A percentile compares a stretch with the other conserved stretches of the same genome.
phyloP scores from a whole-genome alignment of 2,888 invertebrate species.

The Eupsilia transversa region DNA sequence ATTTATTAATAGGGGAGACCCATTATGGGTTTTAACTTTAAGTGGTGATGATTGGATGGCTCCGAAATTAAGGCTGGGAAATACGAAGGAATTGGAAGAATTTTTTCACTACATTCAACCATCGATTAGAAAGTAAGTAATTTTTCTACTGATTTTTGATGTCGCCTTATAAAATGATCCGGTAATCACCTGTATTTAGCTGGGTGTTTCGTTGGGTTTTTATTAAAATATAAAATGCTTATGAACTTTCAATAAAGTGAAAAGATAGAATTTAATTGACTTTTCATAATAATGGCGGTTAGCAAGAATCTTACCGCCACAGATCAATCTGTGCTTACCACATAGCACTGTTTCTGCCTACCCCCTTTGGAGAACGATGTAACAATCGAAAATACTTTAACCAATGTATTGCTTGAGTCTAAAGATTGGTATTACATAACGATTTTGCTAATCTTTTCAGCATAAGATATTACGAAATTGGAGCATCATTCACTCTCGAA shows the following conservation, averaged over 20 bases:
- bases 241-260: too few relatives aligned
- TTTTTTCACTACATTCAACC: slow-evolving; percentile 66
- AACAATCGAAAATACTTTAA: not conserved
- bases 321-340: too few relatives aligned
- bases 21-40: slow-evolving; percentile 75
- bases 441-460: too few relatives aligned
- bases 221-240: not conserved
- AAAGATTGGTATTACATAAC: too few relatives aligned
- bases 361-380: not conserved
- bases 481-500: not conserved
- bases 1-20: slow-evolving; percentile 46
- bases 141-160: not conserved
- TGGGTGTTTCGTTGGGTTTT: not conserved
- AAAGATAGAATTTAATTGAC: not conserved
- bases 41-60: slow-evolving; percentile 66
- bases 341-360: too few relatives aligned
- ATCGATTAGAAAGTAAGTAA: slow-evolving; percentile 66
- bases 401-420: too few relatives aligned
- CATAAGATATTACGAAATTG: not conserved
- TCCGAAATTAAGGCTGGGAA: slow-evolving; percentile 67
- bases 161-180: not conserved
- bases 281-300: not conserved
- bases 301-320: not conserved
- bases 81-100: slow-evolving; percentile 64
- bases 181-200: not conserved